Evolutionary conservation across 2,888 invertebrate genomes (phyloP).

Genomic region (Agrotis clavis): DNA sequence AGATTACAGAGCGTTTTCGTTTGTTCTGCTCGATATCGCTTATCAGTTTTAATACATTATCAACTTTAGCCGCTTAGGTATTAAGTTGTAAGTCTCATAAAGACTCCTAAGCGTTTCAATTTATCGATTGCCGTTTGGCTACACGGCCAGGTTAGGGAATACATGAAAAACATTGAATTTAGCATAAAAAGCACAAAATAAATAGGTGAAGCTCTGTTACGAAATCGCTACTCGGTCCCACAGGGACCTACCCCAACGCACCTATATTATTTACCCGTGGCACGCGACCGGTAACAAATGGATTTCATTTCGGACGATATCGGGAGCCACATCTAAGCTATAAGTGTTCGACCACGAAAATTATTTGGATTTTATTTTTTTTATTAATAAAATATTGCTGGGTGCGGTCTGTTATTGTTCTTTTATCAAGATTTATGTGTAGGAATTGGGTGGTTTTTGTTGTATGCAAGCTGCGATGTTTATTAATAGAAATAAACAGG

Average conservation of each 20-base stretch:
- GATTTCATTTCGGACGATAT: constrained; percentile 66
- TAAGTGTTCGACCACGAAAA: constrained; percentile 54
- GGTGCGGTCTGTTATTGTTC: constrained; percentile 44
- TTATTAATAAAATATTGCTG: constrained; percentile 40
- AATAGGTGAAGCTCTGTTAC: no score
- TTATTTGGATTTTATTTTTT: constrained; percentile 55
- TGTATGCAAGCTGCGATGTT: constrained; percentile 18
- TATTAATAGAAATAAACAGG: constrained; percentile 15
- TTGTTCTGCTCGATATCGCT: no score
- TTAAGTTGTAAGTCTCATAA: no score
- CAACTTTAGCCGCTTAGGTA: no score
- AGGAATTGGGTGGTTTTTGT: not conserved
- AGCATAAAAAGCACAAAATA: not conserved
- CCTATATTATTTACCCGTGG: constrained; percentile 62
- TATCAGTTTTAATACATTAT: no score
- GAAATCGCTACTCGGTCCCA: constrained; percentile 42
- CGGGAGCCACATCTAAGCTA: constrained; percentile 54
- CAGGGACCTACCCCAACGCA: constrained; percentile 16
- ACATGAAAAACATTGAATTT: no score
- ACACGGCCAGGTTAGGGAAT: no score
- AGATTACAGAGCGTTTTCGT: no score
- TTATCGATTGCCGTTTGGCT: no score
- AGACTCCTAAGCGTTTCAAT: no score
- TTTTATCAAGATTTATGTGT: constrained; percentile 50
- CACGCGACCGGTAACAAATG: constrained; percentile 71